Conservation (phyloP, 2,888 invertebrate species). For the Acronicta alni region DNA sequence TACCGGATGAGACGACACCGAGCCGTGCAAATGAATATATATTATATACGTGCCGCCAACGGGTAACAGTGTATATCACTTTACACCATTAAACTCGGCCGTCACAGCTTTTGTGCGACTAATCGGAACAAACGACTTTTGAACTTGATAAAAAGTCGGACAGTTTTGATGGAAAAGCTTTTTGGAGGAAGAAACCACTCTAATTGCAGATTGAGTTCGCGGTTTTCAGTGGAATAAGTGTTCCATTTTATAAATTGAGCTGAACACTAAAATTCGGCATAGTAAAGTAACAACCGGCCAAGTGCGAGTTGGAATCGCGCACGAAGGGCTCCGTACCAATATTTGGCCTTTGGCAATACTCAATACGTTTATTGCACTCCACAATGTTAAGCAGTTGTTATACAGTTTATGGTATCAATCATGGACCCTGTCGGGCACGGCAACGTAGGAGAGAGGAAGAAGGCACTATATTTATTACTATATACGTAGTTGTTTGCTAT, state of each 20-base stretch:
- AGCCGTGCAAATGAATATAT: conserved; percentile 58
- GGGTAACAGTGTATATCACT: conserved; percentile 58
- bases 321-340: no score
- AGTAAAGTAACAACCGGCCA: no score
- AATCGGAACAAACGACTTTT: conserved; percentile 60
- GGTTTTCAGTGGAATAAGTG: not conserved
- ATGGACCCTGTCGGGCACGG: no score
- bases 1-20: conserved; percentile 35
- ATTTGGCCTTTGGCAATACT: no score
- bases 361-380: no score
- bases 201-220: conserved; percentile 40
- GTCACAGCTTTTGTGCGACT: conserved; percentile 53
- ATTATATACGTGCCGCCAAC: conserved; percentile 28
- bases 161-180: conserved; percentile 50
- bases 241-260: not conserved
- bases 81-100: conserved; percentile 55
- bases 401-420: no score
- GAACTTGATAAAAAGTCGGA: conserved; percentile 53
- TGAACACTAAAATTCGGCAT: not conserved
- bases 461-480: no score
- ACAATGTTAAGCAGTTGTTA: no score
- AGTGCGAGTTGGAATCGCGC: no score
- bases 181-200: conserved; percentile 30
- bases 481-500: no score
- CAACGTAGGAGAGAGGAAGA: no score